phyloP scores from a whole-genome alignment of 2,888 invertebrate species.

The Halocaridina rubra region DNA sequence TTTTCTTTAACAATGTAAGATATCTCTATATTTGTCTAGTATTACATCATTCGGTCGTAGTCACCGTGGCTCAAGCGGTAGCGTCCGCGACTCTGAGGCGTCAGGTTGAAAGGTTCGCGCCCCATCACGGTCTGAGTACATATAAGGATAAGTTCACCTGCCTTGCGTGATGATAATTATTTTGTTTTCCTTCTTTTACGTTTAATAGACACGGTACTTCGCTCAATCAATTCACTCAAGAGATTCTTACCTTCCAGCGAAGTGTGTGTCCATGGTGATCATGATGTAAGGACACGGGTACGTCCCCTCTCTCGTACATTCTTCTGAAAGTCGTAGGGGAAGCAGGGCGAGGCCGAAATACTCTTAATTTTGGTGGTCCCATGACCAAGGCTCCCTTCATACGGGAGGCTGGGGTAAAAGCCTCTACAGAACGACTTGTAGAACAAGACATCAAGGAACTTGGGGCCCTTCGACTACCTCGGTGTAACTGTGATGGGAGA shows the following conservation, averaged over 20 bases:
- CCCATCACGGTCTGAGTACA: too few relatives aligned
- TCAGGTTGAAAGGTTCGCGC: too few relatives aligned
- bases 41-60: too few relatives aligned
- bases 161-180: too few relatives aligned
- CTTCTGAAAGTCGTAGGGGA: conserved; percentile 62
- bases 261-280: conserved; percentile 60
- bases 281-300: conserved; percentile 58
- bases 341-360: conserved; percentile 61
- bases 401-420: conserved; percentile 59
- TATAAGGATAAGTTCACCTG: too few relatives aligned
- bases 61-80: too few relatives aligned
- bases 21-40: too few relatives aligned
- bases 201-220: too few relatives aligned
- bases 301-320: conserved; percentile 63
- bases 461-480: background rate
- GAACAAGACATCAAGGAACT: background rate
- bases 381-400: conserved; percentile 49
- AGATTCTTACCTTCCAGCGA: conserved; percentile 56
- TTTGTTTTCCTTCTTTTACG: too few relatives aligned
- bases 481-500: background rate
- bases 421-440: conserved; percentile 25
- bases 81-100: too few relatives aligned
- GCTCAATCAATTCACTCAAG: background rate
- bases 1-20: too few relatives aligned
- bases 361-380: conserved; percentile 46